Base-by-base conservation (phyloP, 2,113 vertebrate species). In the Entelurus aequoreus region DNA sequence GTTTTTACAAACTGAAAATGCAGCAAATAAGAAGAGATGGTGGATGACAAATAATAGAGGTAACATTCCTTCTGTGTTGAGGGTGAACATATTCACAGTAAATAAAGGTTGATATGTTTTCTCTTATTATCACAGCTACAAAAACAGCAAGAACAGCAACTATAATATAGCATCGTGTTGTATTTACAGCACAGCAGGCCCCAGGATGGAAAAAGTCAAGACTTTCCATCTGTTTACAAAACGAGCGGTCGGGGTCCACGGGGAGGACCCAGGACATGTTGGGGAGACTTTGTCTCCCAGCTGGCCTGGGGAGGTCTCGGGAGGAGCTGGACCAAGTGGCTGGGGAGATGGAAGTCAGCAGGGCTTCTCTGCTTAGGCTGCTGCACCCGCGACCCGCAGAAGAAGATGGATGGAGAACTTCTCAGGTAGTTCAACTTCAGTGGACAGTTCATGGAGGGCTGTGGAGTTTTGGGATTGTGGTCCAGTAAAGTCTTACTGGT, bases 401-500 rank as follows among this genome's bases (percentile, higher is more conserved):
- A 28, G 28, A 28, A 28, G 28, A 28, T 28, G 28, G 28, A 28
- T 28, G 28, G 21, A 37, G 37, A 61, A 35, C 40, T n/a, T n/a
- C n/a, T n/a, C n/a, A n/a, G n/a, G n/a, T n/a, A n/a, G n/a, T 8
- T 42, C 16, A 68, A 51, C 47, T 47, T 53, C 60, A 50, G 47
- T 36, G 35, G 44, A 61, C 54, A 40, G 9, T 71, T 68, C 48
- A 37, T n/a, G n/a, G n/a, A n/a, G n/a, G n/a, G n/a, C n/a, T n/a
- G n/a, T 44, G 21, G 36, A 62, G 60, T 62, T 70, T 77, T 83
- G 78, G 28, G 72, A 78, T 85, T 79, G 74, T 48, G 48, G 21
- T 75, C 58, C 48, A 66, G 69, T 52, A 77, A 80, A 55, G 53
- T 16, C 13, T 67, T 49, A 60, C 54, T 64, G 68, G 8, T 42